These are phyloP conservation scores for Silurus glanis DNA, from an alignment of 2,113 vertebrate species.

Conservation along the genomic window DNA sequence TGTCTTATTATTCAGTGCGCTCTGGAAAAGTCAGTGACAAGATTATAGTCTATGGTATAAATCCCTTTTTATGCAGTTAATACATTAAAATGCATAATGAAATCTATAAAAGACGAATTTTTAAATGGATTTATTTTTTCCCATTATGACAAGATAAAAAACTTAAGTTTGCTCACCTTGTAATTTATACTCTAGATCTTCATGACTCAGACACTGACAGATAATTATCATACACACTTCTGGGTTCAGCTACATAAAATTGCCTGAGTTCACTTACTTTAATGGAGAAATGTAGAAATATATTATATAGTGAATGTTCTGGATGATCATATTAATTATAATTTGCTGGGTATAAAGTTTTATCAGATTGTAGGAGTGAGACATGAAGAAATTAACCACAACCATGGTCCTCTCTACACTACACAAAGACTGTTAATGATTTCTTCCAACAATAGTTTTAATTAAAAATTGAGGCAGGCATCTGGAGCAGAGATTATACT, in stretches of 20 bases:
- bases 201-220: not conserved
- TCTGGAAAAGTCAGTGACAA: constrained; percentile 13
- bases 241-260: not conserved
- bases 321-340: not conserved
- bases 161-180: not conserved
- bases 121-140: not conserved
- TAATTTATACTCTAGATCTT: not conserved
- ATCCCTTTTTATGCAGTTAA: not conserved
- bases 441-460: not conserved
- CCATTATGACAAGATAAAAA: not conserved
- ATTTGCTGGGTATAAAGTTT: not conserved
- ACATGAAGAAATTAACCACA: not conserved
- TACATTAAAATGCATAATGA: not conserved
- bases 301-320: not conserved
- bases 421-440: not conserved
- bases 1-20: constrained; percentile 17
- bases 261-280: not conserved
- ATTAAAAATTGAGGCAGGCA: not conserved
- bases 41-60: constrained; percentile 7
- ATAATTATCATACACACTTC: not conserved
- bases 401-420: not conserved
- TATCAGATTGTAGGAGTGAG: not conserved
- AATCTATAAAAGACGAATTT: constrained; percentile 16
- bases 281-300: not conserved
- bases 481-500: not conserved